A percentile compares a stretch with the other conserved stretches of the same genome.
Conservation (phyloP, 2,113 vertebrate species). For the Pterocles burchelli region DNA sequence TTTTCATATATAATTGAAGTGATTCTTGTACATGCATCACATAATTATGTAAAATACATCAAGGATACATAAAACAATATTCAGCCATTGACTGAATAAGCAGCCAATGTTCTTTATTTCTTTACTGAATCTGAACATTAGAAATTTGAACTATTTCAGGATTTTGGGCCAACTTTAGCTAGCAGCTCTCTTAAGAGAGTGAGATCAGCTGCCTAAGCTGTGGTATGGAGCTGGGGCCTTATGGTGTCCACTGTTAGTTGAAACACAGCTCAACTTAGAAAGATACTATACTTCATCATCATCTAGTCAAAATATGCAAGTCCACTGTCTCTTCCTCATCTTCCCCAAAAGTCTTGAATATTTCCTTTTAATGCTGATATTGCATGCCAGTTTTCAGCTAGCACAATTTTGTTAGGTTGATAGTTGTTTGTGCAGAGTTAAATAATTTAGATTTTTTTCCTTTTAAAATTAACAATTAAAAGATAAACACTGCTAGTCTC, state of each 20-base stretch:
- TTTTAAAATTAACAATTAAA: neutral
- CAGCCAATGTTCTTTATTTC: neutral
- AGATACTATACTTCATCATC: neutral
- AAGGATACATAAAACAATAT: neutral
- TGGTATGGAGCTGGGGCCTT: neutral
- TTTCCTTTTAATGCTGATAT: neutral
- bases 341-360: neutral
- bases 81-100: neutral
- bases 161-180: neutral
- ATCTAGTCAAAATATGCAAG: neutral
- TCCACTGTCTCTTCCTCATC: neutral
- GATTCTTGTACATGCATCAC: neutral
- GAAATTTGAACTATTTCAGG: neutral
- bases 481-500: neutral
- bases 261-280: neutral
- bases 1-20: neutral
- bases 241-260: neutral
- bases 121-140: neutral
- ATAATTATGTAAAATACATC: neutral
- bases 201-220: accelerated
- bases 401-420: neutral
- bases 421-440: neutral
- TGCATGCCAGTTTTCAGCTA: neutral
- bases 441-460: neutral
- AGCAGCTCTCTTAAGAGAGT: neutral